These are phyloP conservation scores for Ectobius pallidus DNA, from an alignment of 2,888 invertebrate genomes.

Conservation along the genomic window DNA sequence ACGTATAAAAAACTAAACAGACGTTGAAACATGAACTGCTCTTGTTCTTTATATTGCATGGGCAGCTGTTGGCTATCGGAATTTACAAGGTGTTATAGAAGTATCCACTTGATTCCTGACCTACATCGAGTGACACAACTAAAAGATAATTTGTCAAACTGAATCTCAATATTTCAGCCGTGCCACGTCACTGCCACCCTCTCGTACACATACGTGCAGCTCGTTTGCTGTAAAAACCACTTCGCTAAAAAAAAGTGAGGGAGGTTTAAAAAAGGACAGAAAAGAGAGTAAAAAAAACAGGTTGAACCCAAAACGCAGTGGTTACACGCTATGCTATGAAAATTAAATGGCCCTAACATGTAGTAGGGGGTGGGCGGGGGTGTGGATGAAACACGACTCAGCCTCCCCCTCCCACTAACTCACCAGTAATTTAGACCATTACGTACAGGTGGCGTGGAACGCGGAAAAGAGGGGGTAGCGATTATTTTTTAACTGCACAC, in stretches of 20 bases:
- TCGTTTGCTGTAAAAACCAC: slow-evolving; percentile 30
- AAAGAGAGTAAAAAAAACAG: slow-evolving; percentile 21
- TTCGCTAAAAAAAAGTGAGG: slow-evolving; percentile 17
- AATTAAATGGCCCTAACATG: slow-evolving; percentile 42
- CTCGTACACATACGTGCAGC: slow-evolving; percentile 4
- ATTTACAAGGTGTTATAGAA: no score
- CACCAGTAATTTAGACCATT: slow-evolving; percentile 40
- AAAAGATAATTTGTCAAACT: slow-evolving; percentile 25
- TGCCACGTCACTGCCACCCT: neutral
- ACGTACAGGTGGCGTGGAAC: slow-evolving; percentile 40
- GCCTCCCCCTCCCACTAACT: slow-evolving; percentile 34
- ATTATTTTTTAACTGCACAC: slow-evolving; percentile 42
- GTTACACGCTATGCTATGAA: slow-evolving; percentile 42
- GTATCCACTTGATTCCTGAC: no score
- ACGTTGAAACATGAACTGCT: no score
- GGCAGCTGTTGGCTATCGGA: no score
- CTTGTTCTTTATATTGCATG: no score
- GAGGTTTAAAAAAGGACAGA: neutral
- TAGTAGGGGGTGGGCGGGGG: slow-evolving; percentile 28
- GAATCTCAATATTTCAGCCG: slow-evolving; percentile 6
- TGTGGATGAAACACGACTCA: slow-evolving; percentile 34
- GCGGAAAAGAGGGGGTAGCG: slow-evolving; percentile 23
- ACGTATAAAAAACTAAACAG: no score
- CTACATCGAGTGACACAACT: neutral
- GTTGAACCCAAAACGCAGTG: slow-evolving; percentile 38